Evolutionary conservation across 1,140 invertebrate genomes (phyloP).

Genomic region (Ptiloglossa arizonensis): DNA sequence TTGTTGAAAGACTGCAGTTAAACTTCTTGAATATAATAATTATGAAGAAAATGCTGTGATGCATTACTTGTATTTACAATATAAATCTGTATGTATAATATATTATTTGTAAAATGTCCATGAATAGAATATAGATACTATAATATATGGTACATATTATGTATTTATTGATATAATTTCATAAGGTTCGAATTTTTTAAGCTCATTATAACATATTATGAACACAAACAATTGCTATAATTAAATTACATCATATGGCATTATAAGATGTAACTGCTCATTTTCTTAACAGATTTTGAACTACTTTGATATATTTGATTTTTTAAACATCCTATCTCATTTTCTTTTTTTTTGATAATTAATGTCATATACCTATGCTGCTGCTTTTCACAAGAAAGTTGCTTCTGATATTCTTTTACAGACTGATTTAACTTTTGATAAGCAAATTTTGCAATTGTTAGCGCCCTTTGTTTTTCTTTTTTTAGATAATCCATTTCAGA

Average conservation of each 20-base stretch:
- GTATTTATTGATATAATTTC: constrained; percentile 8
- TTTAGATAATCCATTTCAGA: constrained; percentile 48
- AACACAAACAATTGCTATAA: background rate
- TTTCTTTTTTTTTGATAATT: constrained; percentile 47
- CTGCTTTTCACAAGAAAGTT: constrained; percentile 47
- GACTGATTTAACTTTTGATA: constrained; percentile 56
- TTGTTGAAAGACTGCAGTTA: background rate
- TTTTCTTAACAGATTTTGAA: background rate
- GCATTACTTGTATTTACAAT: constrained; percentile 5
- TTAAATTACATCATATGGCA: constrained; percentile 4
- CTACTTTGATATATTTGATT: constrained; percentile 40
- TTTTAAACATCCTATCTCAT: constrained; percentile 60
- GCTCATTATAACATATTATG: background rate
- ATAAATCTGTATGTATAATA: constrained; percentile 14
- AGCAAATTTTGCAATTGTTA: constrained; percentile 62
- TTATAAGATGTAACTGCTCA: background rate
- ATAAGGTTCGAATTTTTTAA: background rate
- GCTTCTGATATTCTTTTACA: constrained; percentile 47
- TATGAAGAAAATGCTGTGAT: background rate
- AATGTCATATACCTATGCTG: constrained; percentile 43
- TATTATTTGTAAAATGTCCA: constrained; percentile 1
- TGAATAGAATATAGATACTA: background rate
- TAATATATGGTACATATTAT: background rate
- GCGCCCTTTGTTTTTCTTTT: constrained; percentile 62
- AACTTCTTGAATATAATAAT: constrained; percentile 14